Evolutionary conservation across 35 echinoderm and acorn worm species (phyloP), one percentile per base, ranked within the genome.

Genomic region (Hemicentrotus pulcherrimus): DNA sequence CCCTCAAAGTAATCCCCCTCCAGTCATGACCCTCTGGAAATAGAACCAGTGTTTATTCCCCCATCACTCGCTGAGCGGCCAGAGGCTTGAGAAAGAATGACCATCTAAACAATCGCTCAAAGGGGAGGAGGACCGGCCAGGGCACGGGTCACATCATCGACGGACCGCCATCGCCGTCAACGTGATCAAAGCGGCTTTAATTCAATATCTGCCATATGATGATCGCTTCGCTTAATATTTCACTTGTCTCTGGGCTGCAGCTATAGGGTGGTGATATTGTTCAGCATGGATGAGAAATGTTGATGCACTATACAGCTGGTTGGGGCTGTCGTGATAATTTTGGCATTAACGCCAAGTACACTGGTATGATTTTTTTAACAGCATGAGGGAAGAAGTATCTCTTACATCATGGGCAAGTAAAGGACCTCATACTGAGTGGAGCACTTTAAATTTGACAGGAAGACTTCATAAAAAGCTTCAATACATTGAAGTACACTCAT

Each of bases 1-100:
- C 65, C 65, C 65, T 78, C n/a, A 22, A n/a, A 78, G 22, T 78
- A 78, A 78, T 28, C 65, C 28, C 65, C 65, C 24, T 78, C 19
- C 65, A 78, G 65, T 78, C 18, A n/a, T 78, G 65, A 78, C 65
- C 65, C 65, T 78, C 65, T 78, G 65, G 65, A 78, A 78, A 78
- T 78, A 78, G 65, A 78, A 78, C 65, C 65, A 78, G 19, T 78
- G 65, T 78, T 78, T 78, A 78, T 78, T 59, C 65, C 65, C 22
- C 65, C 65, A 78, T 78, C 65, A 78, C 65, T 78, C 65, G 22
- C 65, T 78, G 65, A 22, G 28, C 65, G 28, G 19, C 65, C 65
- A 78, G 65, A 78, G 65, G n/a, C 65, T 78, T 78, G 65, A 78
- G 65, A 78, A 78, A 78, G 65, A 78, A 78, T 78, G 65, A 78